phyloP scores from a whole-genome alignment of 2,888 invertebrate genomes.

The Prenolepis imparis region DNA sequence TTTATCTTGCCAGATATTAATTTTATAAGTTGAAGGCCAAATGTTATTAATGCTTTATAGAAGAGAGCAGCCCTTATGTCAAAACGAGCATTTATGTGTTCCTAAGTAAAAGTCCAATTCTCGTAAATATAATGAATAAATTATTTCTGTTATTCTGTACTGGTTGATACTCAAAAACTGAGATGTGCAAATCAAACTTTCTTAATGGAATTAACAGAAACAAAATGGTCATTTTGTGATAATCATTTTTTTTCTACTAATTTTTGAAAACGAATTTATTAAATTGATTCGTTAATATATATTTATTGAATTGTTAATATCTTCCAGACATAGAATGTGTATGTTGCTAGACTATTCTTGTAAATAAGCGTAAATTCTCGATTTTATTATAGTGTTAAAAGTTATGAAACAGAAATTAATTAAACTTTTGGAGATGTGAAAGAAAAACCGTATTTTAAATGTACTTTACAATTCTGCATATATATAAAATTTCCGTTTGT shows the following conservation, averaged over 20 bases:
- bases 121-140: background rate
- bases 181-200: background rate
- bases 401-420: background rate
- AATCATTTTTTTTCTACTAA: background rate
- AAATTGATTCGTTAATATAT: background rate
- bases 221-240: background rate
- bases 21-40: conserved; percentile 67
- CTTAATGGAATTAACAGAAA: background rate
- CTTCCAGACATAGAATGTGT: background rate
- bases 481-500: conserved; percentile 6
- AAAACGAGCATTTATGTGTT: background rate
- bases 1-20: conserved; percentile 79
- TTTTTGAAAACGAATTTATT: background rate
- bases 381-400: background rate
- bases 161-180: background rate
- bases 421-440: background rate
- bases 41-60: conserved; percentile 47
- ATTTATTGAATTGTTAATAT: background rate
- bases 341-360: background rate
- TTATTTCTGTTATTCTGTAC: background rate
- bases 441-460: background rate
- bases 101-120: conserved; percentile 19
- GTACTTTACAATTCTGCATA: background rate
- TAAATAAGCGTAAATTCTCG: background rate
- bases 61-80: background rate